Base-by-base conservation (phyloP, 2,113 vertebrate species). In the Oriolus oriolus region DNA sequence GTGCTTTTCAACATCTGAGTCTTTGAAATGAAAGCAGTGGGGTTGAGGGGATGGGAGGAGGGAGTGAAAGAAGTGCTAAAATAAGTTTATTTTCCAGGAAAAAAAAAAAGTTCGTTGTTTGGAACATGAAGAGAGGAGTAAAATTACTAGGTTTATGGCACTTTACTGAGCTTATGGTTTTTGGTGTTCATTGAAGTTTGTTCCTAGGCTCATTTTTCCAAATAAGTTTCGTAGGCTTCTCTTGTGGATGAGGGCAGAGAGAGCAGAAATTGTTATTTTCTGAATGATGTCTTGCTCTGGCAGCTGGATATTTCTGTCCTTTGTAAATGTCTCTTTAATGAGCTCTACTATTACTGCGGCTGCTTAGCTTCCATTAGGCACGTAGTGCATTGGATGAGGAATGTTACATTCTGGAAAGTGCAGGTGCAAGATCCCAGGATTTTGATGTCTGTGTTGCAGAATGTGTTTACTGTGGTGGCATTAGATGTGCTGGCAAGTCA, bases 381-480 rank as follows among this genome's bases (percentile, higher is more conserved):
- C 0, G 1, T 28, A 59, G 42, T 31, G 45, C 13, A 1, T 14
- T 77, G 88, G 26, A 11, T 3, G 6, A 70, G 73, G 83, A 65
- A n/a, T 42, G 54, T 56, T 39, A 45, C 11, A 3, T 80, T 92
- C 54, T 92, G 83, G 33, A 44, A 69, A 59, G 56, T 16, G 86
- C 83, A 95, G 83, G 90, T 90, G 86, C 44, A 61, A 63, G 84
- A 71, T 89, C 56, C 73, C 42, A 12, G 71, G 71, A 63, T 89
- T 93, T 35, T 35, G 35, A 35, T 78, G 71, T 61, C 79, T 86
- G 83, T 81, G 50, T 53, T 77, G 63, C 56, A 84, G 95, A 77
- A 84, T 63, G 86, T 92, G 75, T 95, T 88, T 88, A 66, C 63
- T 92, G 66, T 84, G 83, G 54, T 95, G 71, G 71, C 35, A 54